Conservation (phyloP, 2,797 vertebrate genomes). For the Chrysocyon brachyurus region DNA sequence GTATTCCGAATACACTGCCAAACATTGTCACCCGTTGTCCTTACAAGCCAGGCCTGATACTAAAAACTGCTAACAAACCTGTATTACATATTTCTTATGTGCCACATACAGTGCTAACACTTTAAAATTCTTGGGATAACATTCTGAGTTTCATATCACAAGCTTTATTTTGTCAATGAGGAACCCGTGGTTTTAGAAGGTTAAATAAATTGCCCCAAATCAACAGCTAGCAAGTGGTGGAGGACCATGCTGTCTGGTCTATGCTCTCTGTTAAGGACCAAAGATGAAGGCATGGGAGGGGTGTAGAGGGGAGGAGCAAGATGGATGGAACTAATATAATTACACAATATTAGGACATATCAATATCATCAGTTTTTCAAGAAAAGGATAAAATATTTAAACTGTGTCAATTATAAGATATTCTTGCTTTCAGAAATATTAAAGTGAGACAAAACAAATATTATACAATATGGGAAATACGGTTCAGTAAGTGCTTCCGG, state of each 20-base stretch:
- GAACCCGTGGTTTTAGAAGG: not conserved
- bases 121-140: conserved; percentile 37
- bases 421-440: conserved; percentile 30
- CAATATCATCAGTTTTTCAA: not conserved
- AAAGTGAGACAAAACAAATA: conserved; percentile 13
- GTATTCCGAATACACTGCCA: conserved; percentile 65
- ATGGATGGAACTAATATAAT: not conserved
- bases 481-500: not conserved
- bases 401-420: not conserved
- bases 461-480: not conserved
- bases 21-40: conserved; percentile 64
- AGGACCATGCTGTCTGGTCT: not conserved
- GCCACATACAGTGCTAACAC: not conserved
- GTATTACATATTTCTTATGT: not conserved
- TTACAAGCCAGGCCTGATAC: conserved; percentile 46
- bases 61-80: conserved; percentile 53
- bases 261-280: not conserved
- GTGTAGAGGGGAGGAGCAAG: not conserved
- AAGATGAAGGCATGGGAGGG: not conserved
- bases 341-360: not conserved
- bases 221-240: not conserved
- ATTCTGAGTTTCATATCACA: not conserved
- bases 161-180: not conserved
- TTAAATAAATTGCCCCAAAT: conserved; percentile 38
- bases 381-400: not conserved